Base-by-base conservation (phyloP, 2,888 invertebrate species). In the Pterostichus madidus region DNA sequence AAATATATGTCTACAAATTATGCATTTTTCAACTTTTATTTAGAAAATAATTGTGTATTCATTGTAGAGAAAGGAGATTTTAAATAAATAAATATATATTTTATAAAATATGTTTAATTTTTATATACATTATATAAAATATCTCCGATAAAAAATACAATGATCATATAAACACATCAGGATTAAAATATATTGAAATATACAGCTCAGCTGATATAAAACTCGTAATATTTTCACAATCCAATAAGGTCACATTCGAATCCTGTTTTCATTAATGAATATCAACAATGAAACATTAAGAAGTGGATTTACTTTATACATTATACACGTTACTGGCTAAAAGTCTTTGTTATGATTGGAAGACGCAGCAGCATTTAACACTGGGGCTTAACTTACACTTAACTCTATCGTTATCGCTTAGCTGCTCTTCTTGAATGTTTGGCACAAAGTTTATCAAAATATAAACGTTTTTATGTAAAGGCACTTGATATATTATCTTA, bases 81-180 rank as follows among this genome's bases (percentile, higher is more conserved):
- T n/a, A 3, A 24, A 24, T 1, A 24, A 24, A 24, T 24, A 24
- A 24, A 24, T 24, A 3, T 46, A 17, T 17, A 6, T 75, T 56
- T 82, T 77, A 82, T 82, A 82, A 82, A 82, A 82, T 82, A 76
- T 76, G 15, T 82, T 82, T 82, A 82, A 24, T 82, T 76, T 75
- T 59, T 76, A 77, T 76, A 64, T 82, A 82, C 76, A 82, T 46
- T 76, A 82, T 82, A 82, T 82, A 82, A 82, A 82, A 82, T 82
- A 82, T 82, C 82, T 82, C 52, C 82, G 64, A 82, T 82, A 82
- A 76, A 82, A 82, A 82, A 82, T 82, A 76, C 76, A 82, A 82
- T 82, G 52, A 44, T 82, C 61, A 76, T 75, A 76, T 64, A 59
- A 82, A 79, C 77, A 79, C 64, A 46, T 77, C 32, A 77, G 35